A percentile compares a stretch with the other conserved stretches of the same genome.
Conservation (phyloP, 2,797 vertebrate genomes). For the Holocentrus rufus region DNA sequence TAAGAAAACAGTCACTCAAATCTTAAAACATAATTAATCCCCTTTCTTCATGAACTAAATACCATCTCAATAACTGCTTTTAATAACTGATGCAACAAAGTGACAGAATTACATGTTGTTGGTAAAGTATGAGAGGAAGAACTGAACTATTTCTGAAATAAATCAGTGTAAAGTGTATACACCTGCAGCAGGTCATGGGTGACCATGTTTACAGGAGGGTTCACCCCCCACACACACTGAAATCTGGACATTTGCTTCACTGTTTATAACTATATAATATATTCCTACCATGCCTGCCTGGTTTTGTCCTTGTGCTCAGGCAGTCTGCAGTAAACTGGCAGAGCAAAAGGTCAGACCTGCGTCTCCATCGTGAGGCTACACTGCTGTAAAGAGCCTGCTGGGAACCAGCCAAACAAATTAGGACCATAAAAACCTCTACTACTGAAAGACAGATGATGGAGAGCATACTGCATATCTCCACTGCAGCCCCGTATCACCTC, state of each 20-base stretch:
- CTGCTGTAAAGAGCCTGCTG: slow-evolving; percentile 16
- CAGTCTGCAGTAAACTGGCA: slow-evolving; percentile 20
- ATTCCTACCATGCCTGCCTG: not conserved
- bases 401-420: slow-evolving; percentile 22
- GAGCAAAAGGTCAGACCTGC: slow-evolving; percentile 29
- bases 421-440: not conserved
- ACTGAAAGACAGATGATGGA: not conserved
- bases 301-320: not conserved
- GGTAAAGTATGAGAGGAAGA: not conserved
- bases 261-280: not conserved
- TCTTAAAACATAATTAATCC: not conserved
- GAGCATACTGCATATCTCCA: not conserved
- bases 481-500: not conserved
- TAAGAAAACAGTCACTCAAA: not conserved
- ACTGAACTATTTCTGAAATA: not conserved
- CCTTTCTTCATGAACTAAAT: not conserved
- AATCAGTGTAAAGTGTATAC: not conserved
- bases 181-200: not conserved
- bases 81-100: not conserved
- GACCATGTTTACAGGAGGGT: not conserved
- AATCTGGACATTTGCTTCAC: too few species aligned
- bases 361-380: slow-evolving; percentile 23
- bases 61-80: not conserved
- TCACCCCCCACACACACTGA: too few species aligned
- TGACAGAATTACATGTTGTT: too few species aligned